A percentile compares a stretch with the other conserved stretches of the same genome.
These are phyloP conservation scores for Sycophaga agraensis DNA, from an alignment of 1,140 invertebrate species.

Conservation along the genomic window DNA sequence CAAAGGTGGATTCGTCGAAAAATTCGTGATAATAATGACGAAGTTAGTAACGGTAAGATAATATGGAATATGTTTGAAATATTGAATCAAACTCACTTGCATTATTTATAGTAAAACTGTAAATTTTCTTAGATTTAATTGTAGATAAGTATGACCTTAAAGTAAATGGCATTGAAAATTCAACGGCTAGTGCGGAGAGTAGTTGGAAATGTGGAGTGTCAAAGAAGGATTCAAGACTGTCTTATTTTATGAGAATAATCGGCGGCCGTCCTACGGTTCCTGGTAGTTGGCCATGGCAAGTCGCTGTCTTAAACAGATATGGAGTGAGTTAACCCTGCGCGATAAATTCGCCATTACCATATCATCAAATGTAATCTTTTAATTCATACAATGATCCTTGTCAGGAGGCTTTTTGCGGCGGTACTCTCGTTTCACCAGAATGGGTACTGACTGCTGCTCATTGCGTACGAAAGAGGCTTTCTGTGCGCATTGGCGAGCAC, in stretches of 20 bases:
- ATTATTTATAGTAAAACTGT: not conserved
- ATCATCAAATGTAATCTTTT: no score
- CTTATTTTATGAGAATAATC: constrained; percentile 69
- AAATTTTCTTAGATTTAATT: constrained; percentile 36
- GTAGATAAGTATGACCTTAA: constrained; percentile 48
- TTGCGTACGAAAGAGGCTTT: constrained; percentile 72
- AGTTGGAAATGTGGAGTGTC: constrained; percentile 48
- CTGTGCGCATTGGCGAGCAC: constrained; percentile 82
- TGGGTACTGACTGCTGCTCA: constrained; percentile 93
- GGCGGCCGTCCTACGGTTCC: constrained; percentile 76
- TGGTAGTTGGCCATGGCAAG: constrained; percentile 92
- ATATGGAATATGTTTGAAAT: no score
- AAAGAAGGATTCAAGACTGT: constrained; percentile 45
- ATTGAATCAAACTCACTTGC: not conserved
- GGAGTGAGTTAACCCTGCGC: constrained; percentile 59
- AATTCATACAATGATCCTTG: no score
- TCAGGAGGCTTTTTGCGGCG: constrained; percentile 87
- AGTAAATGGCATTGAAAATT: constrained; percentile 43
- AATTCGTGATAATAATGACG: constrained; percentile 55
- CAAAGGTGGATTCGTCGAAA: constrained; percentile 70
- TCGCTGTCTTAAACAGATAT: constrained; percentile 81
- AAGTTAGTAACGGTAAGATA: constrained; percentile 42
- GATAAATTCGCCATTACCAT: not conserved
- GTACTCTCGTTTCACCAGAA: constrained; percentile 78
- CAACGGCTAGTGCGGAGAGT: constrained; percentile 31